Conservation (phyloP, 2,797 vertebrate species). For the Spea hammondii region DNA sequence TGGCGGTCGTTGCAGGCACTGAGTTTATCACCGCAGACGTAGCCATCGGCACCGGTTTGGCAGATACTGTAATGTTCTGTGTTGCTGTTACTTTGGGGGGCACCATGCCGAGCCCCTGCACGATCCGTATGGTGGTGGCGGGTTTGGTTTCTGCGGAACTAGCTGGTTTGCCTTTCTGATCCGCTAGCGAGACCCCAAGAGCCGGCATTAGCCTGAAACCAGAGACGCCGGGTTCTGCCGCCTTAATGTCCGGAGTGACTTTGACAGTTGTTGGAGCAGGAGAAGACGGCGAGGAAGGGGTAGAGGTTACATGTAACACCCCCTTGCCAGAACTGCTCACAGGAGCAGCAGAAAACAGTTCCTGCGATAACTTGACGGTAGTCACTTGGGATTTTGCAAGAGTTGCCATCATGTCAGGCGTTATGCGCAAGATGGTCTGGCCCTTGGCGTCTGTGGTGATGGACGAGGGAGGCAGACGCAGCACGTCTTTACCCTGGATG, state of each 20-base stretch:
- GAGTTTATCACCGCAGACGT: slow-evolving; percentile 64
- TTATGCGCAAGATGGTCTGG: slow-evolving; percentile 94
- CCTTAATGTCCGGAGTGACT: slow-evolving; percentile 79
- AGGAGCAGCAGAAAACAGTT: slow-evolving; percentile 78
- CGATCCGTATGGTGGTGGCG: slow-evolving; percentile 87
- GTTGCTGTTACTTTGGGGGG: slow-evolving; percentile 88
- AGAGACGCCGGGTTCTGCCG: slow-evolving; percentile 73
- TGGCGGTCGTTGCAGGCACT: slow-evolving; percentile 70
- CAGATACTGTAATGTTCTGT: slow-evolving; percentile 80
- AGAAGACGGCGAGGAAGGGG: slow-evolving; percentile 61
- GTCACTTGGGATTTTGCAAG: slow-evolving; percentile 92
- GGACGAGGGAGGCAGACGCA: slow-evolving; percentile 90
- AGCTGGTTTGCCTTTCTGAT: slow-evolving; percentile 84
- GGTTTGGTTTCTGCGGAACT: slow-evolving; percentile 80
- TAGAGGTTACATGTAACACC: slow-evolving; percentile 42
- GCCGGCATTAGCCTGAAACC: slow-evolving; percentile 93
- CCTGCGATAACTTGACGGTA: slow-evolving; percentile 94
- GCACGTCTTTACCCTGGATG: slow-evolving; percentile 94
- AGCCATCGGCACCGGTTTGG: slow-evolving; percentile 68
- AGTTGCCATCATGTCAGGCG: slow-evolving; percentile 99
- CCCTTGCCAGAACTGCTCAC: slow-evolving; percentile 62
- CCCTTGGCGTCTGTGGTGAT: slow-evolving; percentile 96
- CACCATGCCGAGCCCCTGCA: slow-evolving; percentile 90
- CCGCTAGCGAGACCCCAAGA: slow-evolving; percentile 81
- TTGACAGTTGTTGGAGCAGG: slow-evolving; percentile 75